Evolutionary conservation across 64 coral and sea anemone genomes (phyloP).

Genomic region (Montipora efflorescens): DNA sequence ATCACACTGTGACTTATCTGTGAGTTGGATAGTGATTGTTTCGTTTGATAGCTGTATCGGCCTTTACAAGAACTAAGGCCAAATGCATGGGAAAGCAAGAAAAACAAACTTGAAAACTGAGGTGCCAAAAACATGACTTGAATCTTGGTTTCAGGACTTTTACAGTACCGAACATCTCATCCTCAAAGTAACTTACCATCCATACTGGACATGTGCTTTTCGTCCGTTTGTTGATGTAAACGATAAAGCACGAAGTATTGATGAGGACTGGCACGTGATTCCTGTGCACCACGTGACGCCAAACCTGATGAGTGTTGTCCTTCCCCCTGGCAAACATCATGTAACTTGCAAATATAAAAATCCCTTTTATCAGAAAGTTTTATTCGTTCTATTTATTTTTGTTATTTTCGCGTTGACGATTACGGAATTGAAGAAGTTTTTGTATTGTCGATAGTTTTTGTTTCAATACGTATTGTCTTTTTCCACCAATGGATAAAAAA

Average conservation of each 20-base stretch:
- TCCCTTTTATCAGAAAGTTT: conserved; percentile 86
- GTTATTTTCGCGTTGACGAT: conserved; percentile 7
- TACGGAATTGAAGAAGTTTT: background rate
- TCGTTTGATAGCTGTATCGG: too few relatives aligned
- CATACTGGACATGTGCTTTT: conserved; percentile 82
- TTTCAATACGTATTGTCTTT: too few relatives aligned
- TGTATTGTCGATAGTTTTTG: background rate
- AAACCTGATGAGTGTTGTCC: conserved; percentile 78
- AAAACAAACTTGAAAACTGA: too few relatives aligned
- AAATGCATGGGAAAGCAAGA: too few relatives aligned
- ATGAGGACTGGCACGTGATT: conserved; percentile 56
- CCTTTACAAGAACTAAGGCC: too few relatives aligned
- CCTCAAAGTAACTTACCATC: conserved; percentile 87
- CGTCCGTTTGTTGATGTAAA: background rate
- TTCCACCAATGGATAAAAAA: too few relatives aligned
- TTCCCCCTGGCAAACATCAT: conserved; percentile 75
- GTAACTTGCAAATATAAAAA: conserved; percentile 77
- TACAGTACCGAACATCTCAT: conserved; percentile 76
- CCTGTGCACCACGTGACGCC: conserved; percentile 76
- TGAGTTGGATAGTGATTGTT: too few relatives aligned
- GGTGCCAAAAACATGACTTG: background rate
- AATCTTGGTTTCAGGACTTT: conserved; percentile 55
- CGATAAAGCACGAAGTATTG: conserved; percentile 6
- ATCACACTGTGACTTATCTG: too few relatives aligned
- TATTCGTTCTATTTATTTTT: conserved; percentile 69